Evolutionary conservation across 2,888 invertebrate genomes (phyloP), one percentile per base, ranked within the genome.

Genomic region (Rotaria magnacalcarata): DNA sequence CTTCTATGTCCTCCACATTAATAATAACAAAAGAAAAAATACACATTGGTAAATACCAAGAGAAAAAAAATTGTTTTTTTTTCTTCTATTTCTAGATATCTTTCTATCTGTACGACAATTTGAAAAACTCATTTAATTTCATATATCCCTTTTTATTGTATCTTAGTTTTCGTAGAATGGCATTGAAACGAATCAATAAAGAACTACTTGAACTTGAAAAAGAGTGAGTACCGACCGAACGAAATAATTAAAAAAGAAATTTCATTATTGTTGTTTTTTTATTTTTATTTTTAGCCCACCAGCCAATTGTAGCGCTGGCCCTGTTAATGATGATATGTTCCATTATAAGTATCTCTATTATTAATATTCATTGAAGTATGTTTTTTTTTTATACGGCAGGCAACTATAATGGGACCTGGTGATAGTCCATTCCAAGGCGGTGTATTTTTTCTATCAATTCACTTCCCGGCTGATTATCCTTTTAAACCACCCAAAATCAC

Each of bases 391-490:
- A 14, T 47, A 50, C 52, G 84, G 84, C 84, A 84, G 54, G 84
- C 54, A 84, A 84, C 84, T 2, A 84, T 84, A 34, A 84, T 84
- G 84, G 84, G 84, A n/a, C 84, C 84, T 34, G 54, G 96, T 91
- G 98, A 98, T 94, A 98, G 97, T 94, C 98, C 98, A 92, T 99
- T 97, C 93, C 96, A 97, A 93, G 97, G 97, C 92, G 98, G 98
- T 90, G 97, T 98, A 91, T 98, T 98, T 93, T 98, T 98, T 94
- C 94, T 99, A 93, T 97, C 96, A 93, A 98, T 99, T 93, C 97
- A 97, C 93, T 99, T 99, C 93, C 98, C 99, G 91, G 98, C 98
- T 94, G 99, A 99, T 93, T 99, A 99, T 93, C 99, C 99, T n/a
- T 84, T 84, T 41, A 84, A 84, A 84, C 84, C 84, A 56, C 84